Base-by-base conservation (phyloP, 1,140 invertebrate genomes). In the Orchesella cincta region DNA sequence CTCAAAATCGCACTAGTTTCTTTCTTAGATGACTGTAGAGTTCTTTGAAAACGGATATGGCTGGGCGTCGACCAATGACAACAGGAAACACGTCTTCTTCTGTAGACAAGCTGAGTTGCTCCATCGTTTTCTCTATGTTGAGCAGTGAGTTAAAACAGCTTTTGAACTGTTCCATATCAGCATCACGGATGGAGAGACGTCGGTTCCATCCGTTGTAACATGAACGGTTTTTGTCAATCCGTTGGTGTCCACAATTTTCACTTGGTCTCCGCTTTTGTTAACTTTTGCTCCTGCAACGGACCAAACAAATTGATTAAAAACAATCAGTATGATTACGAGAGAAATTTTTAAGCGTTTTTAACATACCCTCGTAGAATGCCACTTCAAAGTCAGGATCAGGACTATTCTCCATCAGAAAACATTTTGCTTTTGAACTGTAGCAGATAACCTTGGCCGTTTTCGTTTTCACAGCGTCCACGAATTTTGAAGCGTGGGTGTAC, bases 181-280 rank as follows among this genome's bases (percentile, higher is more conserved):
- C 8, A 12, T 18, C 71, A 39, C n/a, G 2, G 34, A 39, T 73
- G 67, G 18, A 34, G 8, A 46, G 28, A n/a, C 20, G 12, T 12
- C 29, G n/a, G 2, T 64, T 64, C 29, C 16, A 67, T 78, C 31
- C 33, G 31, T 28, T 57, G 62, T 33, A 57, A 26, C 26, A 5
- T 26, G 26, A 3, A 23, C 12, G 14, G 54, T 57, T 12, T n/a
- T 26, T 8, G 54, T 23, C 26, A 23, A 57, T 23, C 8, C 12
- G 23, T 57, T 23, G 12, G 12, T 34, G 20, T 46, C 73, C 12
- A 23, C 31, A 12, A 54, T 75, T 93, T 92, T 31, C 2, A 36
- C 34, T 2, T 28, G 3, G 18, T 34, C 5, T 26, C 23, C 36
- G 1, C 5, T 46, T 23, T 73, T 73, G 31, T 5, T n/a, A 14